Evolutionary conservation across 1,140 invertebrate species (phyloP).

Genomic region (Drosophila biarmipes): DNA sequence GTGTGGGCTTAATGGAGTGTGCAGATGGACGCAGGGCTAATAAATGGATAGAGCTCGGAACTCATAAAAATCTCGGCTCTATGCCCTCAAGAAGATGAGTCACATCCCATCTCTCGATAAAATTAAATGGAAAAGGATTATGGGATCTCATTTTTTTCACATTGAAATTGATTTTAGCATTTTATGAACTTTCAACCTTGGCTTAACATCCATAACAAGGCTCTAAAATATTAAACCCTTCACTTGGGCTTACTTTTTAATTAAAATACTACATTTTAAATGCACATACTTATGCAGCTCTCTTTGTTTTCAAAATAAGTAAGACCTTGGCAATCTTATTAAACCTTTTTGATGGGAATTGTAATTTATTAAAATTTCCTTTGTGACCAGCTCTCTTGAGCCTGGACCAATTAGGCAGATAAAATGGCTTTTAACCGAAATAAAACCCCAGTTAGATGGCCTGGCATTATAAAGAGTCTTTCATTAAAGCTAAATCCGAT

Average conservation of each 20-base stretch:
- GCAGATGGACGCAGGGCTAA: constrained; percentile 28
- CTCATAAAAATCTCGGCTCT: constrained; percentile 1
- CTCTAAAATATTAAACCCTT: constrained; percentile 27
- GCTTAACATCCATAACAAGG: constrained; percentile 4
- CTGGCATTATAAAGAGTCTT: constrained; percentile 1
- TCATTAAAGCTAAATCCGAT: constrained; percentile 16
- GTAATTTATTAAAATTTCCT: constrained; percentile 23
- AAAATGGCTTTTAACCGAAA: constrained; percentile 25
- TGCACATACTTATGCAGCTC: neutral
- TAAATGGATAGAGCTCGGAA: constrained; percentile 44
- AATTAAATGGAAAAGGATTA: neutral
- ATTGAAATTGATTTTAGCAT: neutral
- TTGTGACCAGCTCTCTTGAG: constrained; percentile 19
- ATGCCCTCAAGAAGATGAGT: constrained; percentile 19
- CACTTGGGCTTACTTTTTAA: constrained; percentile 31
- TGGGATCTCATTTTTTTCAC: no score
- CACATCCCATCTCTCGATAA: neutral
- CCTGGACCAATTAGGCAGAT: constrained; percentile 21
- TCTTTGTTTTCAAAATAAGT: constrained; percentile 19
- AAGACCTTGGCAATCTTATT: constrained; percentile 23
- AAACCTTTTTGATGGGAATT: constrained; percentile 4
- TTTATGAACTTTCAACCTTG: constrained; percentile 3
- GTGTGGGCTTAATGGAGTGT: constrained; percentile 57
- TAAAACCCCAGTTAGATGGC: constrained; percentile 16
- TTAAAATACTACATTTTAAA: constrained; percentile 16